Evolutionary conservation across 1,140 invertebrate species (phyloP), one percentile per base, ranked within the genome.

Genomic region (Listronotus oregonensis): DNA sequence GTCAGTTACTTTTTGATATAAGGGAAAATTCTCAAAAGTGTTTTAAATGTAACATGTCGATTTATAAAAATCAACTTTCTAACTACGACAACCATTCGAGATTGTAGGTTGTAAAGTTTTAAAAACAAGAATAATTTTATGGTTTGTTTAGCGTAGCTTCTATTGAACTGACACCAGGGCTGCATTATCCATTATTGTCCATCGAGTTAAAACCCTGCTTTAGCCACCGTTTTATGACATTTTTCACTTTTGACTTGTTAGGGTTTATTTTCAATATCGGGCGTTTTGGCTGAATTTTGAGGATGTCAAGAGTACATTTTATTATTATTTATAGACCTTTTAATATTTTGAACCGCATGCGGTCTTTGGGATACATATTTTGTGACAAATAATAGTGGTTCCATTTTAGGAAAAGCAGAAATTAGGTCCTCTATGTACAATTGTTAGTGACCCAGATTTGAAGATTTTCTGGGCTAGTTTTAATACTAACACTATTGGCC

Each of bases 291-390:
- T 47, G 14, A 5, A 47, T 6, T 17, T 47, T 47, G 3, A 5
- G 15, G 44, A 47, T 15, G 17, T 47, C 44, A 47, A 18, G 18
- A 47, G 44, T 47, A 47, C 15, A 34, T 47, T 47, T 47, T 47
- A 47, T 47, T 47, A 47, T 47, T 18, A 18, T 47, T 47, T 47
- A 47, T 47, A 10, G 44, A 34, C 44, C 44, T 18, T 47, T 47
- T 18, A 47, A 18, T 47, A 47, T 18, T 47, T 47, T 7, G 44
- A 17, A 47, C 44, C 44, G 44, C 44, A 47, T 47, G 44, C 44
- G 44, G 44, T 47, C 44, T 47, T 47, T 17, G 11, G n/a, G 5
- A 15, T 15, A 5, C 14, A 17, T 47, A 47, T 47, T 47, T 47
- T 47, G 44, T 12, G 18, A 12, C 44, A 18, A 47, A 15, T 18